Base-by-base conservation (phyloP, 2,888 invertebrate species). In the Pristionchus entomophagus region DNA sequence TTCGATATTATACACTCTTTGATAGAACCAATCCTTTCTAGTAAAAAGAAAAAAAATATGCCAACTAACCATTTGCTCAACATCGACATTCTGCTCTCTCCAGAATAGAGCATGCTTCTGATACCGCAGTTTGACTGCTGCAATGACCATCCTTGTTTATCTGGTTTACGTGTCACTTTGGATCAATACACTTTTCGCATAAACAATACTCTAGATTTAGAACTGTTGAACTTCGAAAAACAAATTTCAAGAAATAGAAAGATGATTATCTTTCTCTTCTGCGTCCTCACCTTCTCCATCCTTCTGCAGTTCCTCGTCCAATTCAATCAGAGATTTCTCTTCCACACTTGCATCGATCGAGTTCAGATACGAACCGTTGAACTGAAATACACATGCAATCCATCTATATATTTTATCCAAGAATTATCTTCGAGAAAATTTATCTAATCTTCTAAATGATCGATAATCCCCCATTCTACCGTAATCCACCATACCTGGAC, bases 401-500 rank as follows among this genome's bases (percentile, higher is more conserved):
- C 26, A 62, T 62, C 14, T 62, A 29, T 45, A 62, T 29, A 62
- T 29, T 5, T 29, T 62, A 62, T 62, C 29, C 62, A 29, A 12
- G 29, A 62, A 32, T 4, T 5, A 62, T 56, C 56, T 22, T 56
- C 56, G 56, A 22, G n/a, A 56, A 56, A 56, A n/a, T 14, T 17
- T 56, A 14, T 56, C 12, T 22, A 56, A 32, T 29, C 5, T 29
- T 69, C 2, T 69, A 32, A 4, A 26, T 5, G 29, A 12, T n/a
- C 32, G 10, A 26, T 32, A n/a, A 62, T 32, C n/a, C n/a, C n/a
- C n/a, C 29, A 62, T 10, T 32, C 29, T 6, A 32, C 32, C 8
- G 19, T 65, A 69, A n/a, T 22, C 77, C 49, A 1, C 12, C 77
- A 29, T 84, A 84, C 82, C 62, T 87, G 88, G 10, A 86, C 78